A percentile compares a stretch with the other conserved stretches of the same genome.
These are phyloP conservation scores for Cyprinodon diabolis DNA, from an alignment of 2,797 vertebrate genomes.

Conservation along the genomic window DNA sequence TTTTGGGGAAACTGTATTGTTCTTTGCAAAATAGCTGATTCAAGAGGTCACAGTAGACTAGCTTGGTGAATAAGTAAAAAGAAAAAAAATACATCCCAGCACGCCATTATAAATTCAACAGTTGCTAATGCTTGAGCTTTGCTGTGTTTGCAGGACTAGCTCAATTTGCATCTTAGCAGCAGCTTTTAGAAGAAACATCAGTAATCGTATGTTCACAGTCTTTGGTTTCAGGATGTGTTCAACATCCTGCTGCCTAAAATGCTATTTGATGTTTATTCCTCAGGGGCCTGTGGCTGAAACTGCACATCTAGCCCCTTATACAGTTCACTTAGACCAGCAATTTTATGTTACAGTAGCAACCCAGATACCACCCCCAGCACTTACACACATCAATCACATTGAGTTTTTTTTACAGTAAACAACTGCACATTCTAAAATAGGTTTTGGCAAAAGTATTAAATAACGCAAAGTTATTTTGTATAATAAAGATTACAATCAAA, in stretches of 20 bases:
- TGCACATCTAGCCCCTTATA: conserved; percentile 59
- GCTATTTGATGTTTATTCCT: conserved; percentile 67
- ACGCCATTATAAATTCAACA: conserved; percentile 71
- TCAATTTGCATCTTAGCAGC: conserved; percentile 63
- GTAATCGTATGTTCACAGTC: conserved; percentile 66
- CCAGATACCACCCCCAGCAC: conserved; percentile 45
- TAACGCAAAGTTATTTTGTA: conserved; percentile 36
- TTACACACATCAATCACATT: conserved; percentile 61
- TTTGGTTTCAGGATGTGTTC: conserved; percentile 74
- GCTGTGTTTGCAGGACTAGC: conserved; percentile 64
- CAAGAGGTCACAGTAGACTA: conserved; percentile 26
- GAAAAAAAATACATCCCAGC: conserved; percentile 44
- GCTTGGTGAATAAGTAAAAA: conserved; percentile 35
- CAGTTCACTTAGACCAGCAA: conserved; percentile 72
- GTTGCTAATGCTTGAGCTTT: conserved; percentile 59
- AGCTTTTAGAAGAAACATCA: conserved; percentile 59
- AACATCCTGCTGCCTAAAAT: conserved; percentile 63
- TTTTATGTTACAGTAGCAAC: conserved; percentile 55
- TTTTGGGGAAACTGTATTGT: conserved; percentile 3
- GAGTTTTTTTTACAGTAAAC: conserved; percentile 49
- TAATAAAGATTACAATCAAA: conserved; percentile 14
- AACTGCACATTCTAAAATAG: conserved; percentile 53
- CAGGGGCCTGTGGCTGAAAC: conserved; percentile 64
- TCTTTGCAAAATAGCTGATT: conserved; percentile 51
- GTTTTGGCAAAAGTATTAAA: conserved; percentile 38